phyloP scores from a whole-genome alignment of 2,113 vertebrate genomes.

The Pachyramphus minor region DNA sequence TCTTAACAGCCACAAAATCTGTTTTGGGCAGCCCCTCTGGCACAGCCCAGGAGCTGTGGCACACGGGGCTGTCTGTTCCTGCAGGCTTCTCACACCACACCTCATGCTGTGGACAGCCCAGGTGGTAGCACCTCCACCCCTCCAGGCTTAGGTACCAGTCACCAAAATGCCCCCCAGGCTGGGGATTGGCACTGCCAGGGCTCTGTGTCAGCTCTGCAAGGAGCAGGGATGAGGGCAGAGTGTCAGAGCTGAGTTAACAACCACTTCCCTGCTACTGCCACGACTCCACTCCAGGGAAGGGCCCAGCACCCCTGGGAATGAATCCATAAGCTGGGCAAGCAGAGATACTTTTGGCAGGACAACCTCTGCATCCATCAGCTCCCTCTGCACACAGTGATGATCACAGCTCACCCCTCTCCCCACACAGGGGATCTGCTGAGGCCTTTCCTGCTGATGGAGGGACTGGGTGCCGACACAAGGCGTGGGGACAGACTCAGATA shows the following conservation, averaged over 20 bases:
- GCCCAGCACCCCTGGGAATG: neutral
- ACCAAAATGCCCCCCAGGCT: neutral
- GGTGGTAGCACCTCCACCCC: neutral
- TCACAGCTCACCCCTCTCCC: neutral
- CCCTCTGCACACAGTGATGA: neutral
- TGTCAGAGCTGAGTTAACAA: neutral
- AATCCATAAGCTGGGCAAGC: neutral
- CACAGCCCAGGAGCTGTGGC: neutral
- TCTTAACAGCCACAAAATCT: neutral
- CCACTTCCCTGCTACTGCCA: neutral
- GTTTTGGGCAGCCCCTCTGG: neutral
- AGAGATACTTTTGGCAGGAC: neutral
- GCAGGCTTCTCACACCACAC: neutral
- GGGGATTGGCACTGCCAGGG: neutral
- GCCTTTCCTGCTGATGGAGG: neutral
- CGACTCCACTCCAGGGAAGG: neutral
- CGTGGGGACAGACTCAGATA: neutral
- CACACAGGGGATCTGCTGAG: neutral
- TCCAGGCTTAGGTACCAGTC: neutral
- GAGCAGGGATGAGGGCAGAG: neutral
- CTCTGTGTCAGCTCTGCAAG: neutral
- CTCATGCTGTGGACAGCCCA: neutral
- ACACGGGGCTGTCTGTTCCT: neutral
- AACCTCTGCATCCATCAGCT: neutral
- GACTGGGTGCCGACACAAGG: neutral